Conservation (phyloP, 2,888 invertebrate species). For the Unio delphinus region DNA sequence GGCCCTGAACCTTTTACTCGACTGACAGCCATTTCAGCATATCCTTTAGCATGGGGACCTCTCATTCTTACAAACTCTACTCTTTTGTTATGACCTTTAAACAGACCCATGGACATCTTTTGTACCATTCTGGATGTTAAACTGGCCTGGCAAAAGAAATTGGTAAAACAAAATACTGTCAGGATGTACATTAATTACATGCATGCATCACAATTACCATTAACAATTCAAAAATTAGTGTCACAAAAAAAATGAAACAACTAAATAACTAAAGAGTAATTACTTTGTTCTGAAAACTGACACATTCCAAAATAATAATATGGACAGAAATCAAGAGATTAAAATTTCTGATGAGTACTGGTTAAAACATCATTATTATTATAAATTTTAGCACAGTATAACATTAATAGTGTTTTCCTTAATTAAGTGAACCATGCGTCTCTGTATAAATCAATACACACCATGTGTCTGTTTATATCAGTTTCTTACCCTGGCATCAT, state of each 20-base stretch:
- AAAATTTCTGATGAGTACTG: too few species aligned
- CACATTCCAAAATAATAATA: too few species aligned
- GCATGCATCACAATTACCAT: neutral
- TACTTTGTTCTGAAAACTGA: too few species aligned
- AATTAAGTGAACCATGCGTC: neutral
- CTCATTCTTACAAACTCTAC: constrained; percentile 99
- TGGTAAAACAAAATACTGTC: neutral
- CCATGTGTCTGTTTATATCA: neutral
- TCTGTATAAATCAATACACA: neutral
- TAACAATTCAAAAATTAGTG: neutral
- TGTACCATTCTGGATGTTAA: constrained; percentile 94
- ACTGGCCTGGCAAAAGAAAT: constrained; percentile 80
- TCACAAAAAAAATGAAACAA: neutral
- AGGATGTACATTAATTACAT: neutral
- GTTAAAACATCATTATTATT: too few species aligned
- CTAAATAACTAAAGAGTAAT: too few species aligned
- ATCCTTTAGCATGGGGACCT: constrained; percentile 92
- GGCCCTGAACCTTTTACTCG: constrained; percentile 82
- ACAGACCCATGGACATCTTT: constrained; percentile 90
- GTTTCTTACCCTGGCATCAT: too few species aligned
- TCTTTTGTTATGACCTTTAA: constrained; percentile 77
- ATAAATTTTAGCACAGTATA: too few species aligned
- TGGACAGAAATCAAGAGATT: too few species aligned
- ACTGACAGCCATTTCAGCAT: constrained; percentile 92
- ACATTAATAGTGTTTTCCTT: too few species aligned